Percentiles rank a stretch among this genome's conserved stretches.
Conservation (phyloP, 2,113 vertebrate species). For the Eclectus roratus region DNA sequence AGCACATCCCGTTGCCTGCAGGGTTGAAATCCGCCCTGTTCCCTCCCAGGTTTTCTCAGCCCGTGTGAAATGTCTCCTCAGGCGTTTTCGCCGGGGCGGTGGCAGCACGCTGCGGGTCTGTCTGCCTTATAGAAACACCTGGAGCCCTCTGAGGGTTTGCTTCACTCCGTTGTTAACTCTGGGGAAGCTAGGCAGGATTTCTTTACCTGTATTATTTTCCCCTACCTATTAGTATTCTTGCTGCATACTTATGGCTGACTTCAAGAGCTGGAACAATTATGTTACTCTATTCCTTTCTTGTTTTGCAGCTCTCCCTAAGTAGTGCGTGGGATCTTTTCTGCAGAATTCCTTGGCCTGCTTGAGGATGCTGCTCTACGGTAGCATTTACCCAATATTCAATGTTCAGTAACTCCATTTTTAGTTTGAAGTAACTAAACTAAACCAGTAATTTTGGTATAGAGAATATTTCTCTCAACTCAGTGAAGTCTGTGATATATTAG, state of each 20-base stretch:
- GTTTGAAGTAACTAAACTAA: not conserved
- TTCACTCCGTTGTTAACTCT: not conserved
- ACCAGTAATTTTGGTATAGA: not conserved
- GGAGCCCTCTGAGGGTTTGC: not conserved
- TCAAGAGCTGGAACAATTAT: not conserved
- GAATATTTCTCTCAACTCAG: not conserved
- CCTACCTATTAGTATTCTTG: no score
- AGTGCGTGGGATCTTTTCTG: not conserved
- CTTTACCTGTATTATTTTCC: not conserved
- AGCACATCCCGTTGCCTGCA: fast-evolving
- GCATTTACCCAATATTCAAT: not conserved
- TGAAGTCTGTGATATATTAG: not conserved
- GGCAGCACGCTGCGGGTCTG: not conserved
- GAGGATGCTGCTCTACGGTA: not conserved
- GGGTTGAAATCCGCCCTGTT: fast-evolving
- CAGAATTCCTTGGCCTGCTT: not conserved
- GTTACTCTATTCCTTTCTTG: not conserved
- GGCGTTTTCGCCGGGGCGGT: not conserved
- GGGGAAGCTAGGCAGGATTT: not conserved
- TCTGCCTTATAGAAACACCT: not conserved
- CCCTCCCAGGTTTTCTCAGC: not conserved
- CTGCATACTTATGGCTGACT: fast-evolving
- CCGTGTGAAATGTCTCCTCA: fast-evolving
- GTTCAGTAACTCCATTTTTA: not conserved
- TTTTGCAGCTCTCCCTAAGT: not conserved